Percentiles rank a stretch among this genome's conserved stretches.
These are phyloP conservation scores for Carabus problematicus DNA, from an alignment of 2,888 invertebrate species.

Conservation along the genomic window DNA sequence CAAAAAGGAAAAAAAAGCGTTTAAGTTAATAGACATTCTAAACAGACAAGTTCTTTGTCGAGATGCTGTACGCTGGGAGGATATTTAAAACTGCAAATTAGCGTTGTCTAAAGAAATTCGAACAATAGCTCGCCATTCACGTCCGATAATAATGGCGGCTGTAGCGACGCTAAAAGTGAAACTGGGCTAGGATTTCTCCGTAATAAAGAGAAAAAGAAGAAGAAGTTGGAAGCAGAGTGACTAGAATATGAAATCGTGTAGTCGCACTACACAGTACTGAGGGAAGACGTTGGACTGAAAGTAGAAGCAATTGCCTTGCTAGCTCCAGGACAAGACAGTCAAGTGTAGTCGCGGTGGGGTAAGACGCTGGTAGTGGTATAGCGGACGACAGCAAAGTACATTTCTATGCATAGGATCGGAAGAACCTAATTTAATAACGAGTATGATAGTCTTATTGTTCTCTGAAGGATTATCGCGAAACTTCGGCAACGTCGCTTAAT, in stretches of 20 bases:
- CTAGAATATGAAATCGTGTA: conserved; percentile 31
- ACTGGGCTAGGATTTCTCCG: conserved; percentile 37
- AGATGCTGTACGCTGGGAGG: no score
- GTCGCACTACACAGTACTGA: conserved; percentile 1
- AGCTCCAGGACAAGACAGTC: no score
- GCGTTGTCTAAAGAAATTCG: conserved; percentile 28
- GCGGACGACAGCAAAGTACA: background rate
- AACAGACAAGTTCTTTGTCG: no score
- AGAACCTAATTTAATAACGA: conserved; percentile 45
- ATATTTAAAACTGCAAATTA: conserved; percentile 20
- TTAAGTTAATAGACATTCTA: no score
- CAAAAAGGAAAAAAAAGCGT: no score
- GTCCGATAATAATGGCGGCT: conserved; percentile 38
- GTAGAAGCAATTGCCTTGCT: no score
- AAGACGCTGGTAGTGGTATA: no score
- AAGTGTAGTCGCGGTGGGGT: no score
- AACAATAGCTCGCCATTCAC: conserved; percentile 24
- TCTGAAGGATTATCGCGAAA: conserved; percentile 41
- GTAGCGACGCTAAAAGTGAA: conserved; percentile 38
- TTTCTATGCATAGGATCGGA: conserved; percentile 45
- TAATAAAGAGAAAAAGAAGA: conserved; percentile 40
- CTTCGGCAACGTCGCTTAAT: conserved; percentile 44
- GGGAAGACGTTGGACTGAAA: background rate
- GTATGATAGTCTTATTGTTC: conserved; percentile 45
- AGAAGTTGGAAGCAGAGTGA: conserved; percentile 26